Evolutionary conservation across 2,113 vertebrate species (phyloP).

Genomic region (Anolis sagrei): DNA sequence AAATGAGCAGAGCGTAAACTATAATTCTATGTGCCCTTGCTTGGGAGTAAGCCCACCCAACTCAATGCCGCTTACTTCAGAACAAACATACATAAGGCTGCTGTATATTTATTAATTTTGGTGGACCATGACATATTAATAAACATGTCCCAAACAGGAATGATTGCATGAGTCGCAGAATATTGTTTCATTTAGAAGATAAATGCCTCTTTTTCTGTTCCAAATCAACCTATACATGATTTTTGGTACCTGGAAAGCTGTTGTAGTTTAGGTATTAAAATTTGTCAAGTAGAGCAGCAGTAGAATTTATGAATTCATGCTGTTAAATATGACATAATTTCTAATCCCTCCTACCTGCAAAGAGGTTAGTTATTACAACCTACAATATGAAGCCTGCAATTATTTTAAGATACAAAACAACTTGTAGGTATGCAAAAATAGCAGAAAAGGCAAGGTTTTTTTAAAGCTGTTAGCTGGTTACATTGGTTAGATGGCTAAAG

Average conservation of each 20-base stretch:
- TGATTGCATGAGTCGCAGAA: slow-evolving; percentile 15
- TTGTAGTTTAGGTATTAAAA: slow-evolving; percentile 20
- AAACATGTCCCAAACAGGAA: slow-evolving; percentile 15
- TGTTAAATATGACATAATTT: slow-evolving; percentile 12
- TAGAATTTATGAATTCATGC: slow-evolving; percentile 21
- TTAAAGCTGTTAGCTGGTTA: slow-evolving; percentile 35
- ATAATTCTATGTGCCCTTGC: neutral
- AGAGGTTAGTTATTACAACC: slow-evolving; percentile 22
- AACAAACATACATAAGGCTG: neutral
- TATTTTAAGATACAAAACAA: slow-evolving; percentile 30
- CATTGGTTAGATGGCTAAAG: slow-evolving; percentile 40
- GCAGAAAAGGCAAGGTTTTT: slow-evolving; percentile 25
- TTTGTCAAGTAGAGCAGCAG: slow-evolving; percentile 22
- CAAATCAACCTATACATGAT: slow-evolving; percentile 33
- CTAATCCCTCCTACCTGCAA: neutral
- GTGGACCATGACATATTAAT: slow-evolving; percentile 13
- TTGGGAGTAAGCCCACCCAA: slow-evolving; percentile 6
- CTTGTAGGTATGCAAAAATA: neutral
- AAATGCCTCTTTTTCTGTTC: neutral
- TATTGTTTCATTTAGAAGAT: neutral
- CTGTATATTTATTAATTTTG: neutral
- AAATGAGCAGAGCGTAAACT: neutral
- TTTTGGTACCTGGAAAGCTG: slow-evolving; percentile 28
- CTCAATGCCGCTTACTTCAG: neutral
- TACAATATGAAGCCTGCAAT: slow-evolving; percentile 1